Evolutionary conservation across 2,888 invertebrate genomes (phyloP), one percentile per base, ranked within the genome.

Genomic region (Cataglyphis rosenhaueri): DNA sequence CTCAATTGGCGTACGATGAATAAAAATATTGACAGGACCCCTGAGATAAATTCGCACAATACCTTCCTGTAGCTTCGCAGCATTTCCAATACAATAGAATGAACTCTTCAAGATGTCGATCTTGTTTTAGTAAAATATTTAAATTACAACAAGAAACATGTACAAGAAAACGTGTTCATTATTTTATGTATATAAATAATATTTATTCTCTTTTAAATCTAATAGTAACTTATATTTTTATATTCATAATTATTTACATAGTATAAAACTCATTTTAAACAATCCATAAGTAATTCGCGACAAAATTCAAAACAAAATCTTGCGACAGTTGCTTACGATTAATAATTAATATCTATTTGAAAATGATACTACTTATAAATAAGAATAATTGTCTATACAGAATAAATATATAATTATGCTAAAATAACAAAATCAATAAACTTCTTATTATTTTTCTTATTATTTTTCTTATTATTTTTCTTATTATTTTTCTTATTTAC

Each of bases 21-120:
- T 76, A 76, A 76, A 76, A 76, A 76, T 76, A 76, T 76, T 66
- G 66, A 66, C 68, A 57, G 57, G 55, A 76, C 66, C 52, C 57
- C 41, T 55, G 76, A 66, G 66, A 76, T 68, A 68, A 66, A 57
- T 57, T 68, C 29, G 68, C 41, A 52, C 52, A 15, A 66, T 29
- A 68, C 15, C 41, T 64, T 76, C 25, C 12, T 3, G 57, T 57
- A 57, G 41, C 66, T 57, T 41, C 65, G 41, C 18, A 4, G 55
- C 12, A 65, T 76, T 57, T 76, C 66, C 57, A 44, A 41, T 65
- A 25, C 15, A n/a, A 66, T 29, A 29, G 57, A 25, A 25, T 38
- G 41, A 65, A 73, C 65, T 66, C 41, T 65, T 76, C 57, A 15
- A 66, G 57, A 52, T 35, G 25, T 35, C 35, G 35, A 35, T 38